phyloP scores from a whole-genome alignment of 2,888 invertebrate genomes.

The Cylindroiulus punctatus region DNA sequence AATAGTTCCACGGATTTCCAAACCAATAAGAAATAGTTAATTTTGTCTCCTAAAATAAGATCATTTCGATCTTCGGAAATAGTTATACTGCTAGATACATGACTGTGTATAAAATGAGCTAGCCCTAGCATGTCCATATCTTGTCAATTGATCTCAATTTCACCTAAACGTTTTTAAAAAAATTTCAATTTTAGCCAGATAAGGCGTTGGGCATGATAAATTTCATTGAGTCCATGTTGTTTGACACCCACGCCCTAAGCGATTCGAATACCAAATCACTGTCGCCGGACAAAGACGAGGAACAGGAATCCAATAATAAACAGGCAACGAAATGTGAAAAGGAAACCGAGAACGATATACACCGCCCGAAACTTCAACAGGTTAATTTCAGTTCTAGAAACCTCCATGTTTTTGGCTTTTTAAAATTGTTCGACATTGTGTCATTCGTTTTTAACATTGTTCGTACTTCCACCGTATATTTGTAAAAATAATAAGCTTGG shows the following conservation, averaged over 20 bases:
- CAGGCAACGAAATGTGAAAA: neutral
- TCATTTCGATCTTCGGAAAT: too few relatives aligned
- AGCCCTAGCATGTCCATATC: too few relatives aligned
- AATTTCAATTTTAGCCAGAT: conserved; percentile 69
- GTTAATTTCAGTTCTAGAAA: conserved; percentile 59
- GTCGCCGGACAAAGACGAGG: conserved; percentile 60
- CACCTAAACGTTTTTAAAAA: neutral
- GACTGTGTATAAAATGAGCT: too few relatives aligned
- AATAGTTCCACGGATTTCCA: too few relatives aligned
- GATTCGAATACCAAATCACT: conserved; percentile 56
- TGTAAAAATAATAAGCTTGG: too few relatives aligned
- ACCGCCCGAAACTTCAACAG: conserved; percentile 64
- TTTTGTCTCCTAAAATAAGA: too few relatives aligned
- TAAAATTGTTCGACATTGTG: too few relatives aligned
- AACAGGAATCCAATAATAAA: conserved; percentile 57
- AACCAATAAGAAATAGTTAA: too few relatives aligned
- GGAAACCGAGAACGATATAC: conserved; percentile 59
- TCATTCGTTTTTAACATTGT: neutral
- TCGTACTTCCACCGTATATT: neutral
- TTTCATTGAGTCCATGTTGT: conserved; percentile 70
- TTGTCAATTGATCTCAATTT: too few relatives aligned
- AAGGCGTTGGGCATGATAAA: conserved; percentile 73
- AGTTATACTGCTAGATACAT: too few relatives aligned
- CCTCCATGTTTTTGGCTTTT: too few relatives aligned
- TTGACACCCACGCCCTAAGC: conserved; percentile 58